Percentiles rank a stretch among this genome's conserved stretches.
These are phyloP conservation scores for Tachyglossus aculeatus DNA, from an alignment of 2,797 vertebrate species.

Conservation along the genomic window DNA sequence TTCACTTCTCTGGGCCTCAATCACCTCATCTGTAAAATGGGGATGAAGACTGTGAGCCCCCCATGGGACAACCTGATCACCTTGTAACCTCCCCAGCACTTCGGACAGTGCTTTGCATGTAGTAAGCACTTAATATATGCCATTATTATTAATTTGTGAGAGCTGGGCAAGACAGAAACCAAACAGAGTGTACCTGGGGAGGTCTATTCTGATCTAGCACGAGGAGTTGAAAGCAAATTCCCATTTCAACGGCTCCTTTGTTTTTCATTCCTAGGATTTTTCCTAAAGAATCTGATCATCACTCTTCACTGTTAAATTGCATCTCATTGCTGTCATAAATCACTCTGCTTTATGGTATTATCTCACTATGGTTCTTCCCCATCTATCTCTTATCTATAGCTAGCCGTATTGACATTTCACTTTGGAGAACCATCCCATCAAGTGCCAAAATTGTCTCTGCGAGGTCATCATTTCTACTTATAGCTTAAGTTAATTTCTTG, in stretches of 20 bases:
- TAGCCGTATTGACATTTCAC: not conserved
- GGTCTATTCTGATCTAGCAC: not conserved
- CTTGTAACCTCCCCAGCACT: no score
- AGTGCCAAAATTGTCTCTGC: not conserved
- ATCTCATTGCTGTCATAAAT: not conserved
- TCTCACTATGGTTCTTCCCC: not conserved
- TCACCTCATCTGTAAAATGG: no score
- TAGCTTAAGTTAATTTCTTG: no score
- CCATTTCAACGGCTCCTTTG: not conserved
- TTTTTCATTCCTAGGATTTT: not conserved
- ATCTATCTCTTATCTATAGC: fast-evolving
- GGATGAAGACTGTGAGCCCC: no score
- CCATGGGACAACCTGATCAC: no score
- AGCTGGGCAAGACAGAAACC: no score
- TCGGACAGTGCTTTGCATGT: no score
- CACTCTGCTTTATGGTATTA: not conserved
- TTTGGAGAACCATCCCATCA: not conserved
- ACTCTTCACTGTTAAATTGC: not conserved
- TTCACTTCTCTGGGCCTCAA: no score
- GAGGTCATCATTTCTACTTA: not conserved
- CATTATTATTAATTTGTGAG: no score
- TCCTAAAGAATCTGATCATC: not conserved
- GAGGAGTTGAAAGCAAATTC: not conserved
- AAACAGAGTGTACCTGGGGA: no score
- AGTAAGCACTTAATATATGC: no score